Evolutionary conservation across 2,113 vertebrate species (phyloP), one percentile per base, ranked within the genome.

Genomic region (Lepus americanus): DNA sequence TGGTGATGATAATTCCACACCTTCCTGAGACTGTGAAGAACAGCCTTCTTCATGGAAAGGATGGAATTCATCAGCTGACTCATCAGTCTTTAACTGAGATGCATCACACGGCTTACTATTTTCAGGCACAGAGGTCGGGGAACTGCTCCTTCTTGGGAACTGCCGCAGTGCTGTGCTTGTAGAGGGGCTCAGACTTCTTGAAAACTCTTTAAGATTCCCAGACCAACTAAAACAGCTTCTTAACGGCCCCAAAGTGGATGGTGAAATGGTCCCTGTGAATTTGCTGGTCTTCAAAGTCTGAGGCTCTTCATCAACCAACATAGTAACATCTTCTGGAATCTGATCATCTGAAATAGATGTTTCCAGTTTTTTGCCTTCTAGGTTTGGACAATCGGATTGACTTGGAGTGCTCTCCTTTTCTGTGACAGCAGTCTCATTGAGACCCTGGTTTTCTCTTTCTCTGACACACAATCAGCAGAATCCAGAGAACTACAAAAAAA

Each of bases 201-300:
- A 74, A 92, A 95, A 97, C 67, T 13, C 94, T 81, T 77, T 0
- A 0, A 98, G 93, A 79, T 83, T 98, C 84, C 96, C 97, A 33
- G 99, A 98, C 99, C 98, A 98, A 73, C 63, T 97, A 51, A 99
- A 99, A 5, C 98, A 98, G 90, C 97, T 96, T 97, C 97, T 90
- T 67, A 98, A 90, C 55, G 51, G 96, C 90, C 98, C 90, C 97
- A 97, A 90, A 91, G 89, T 74, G 90, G 96, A n/a, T 4, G 67
- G 77, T n/a, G 90, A 94, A 81, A 79, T 0, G 51, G 94, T 94
- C 67, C 2, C 87, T n/a, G 77, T 78, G 61, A 94, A 92, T 66
- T 91, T 87, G 79, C 74, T 95, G 66, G 51, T 93, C 92, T 96
- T 91, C 13, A 94, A 92, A 92, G 95, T 67, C 0, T 20, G 87